Evolutionary conservation across 2,888 invertebrate species (phyloP), one percentile per base, ranked within the genome.

Genomic region (Cryptocephalus moraei): DNA sequence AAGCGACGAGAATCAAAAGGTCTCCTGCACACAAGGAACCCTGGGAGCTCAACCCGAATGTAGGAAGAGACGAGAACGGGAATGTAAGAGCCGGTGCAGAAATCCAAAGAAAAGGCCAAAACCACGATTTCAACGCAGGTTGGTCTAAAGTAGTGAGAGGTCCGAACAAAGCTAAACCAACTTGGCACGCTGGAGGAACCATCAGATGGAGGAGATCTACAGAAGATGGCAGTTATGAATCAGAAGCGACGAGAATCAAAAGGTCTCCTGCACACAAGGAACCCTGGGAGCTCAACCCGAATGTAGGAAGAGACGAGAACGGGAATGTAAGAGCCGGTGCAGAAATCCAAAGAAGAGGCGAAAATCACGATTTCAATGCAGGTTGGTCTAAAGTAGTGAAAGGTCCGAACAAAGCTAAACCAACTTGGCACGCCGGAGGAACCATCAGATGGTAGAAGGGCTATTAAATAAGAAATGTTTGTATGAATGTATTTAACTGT

Each of bases 71-170:
- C n/a, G 48, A 43, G 1, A 22, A 47, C 11, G 55, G 55, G 8
- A 55, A 55, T 39, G 52, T 52, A 34, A 45, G 33, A 32, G 47
- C 51, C 8, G 39, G 43, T 8, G 22, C 51, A 12, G 48, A 49
- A 11, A 45, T 55, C 36, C 32, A 49, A 40, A 49, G 46, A 39
- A 48, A 48, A 8, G 47, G 47, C 8, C 43, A 47, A 3, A 22
- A 44, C 31, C 47, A 47, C 31, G 47, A 47, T 11, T 41, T 53
- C 14, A 43, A 50, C 31, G 55, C 49, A 14, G 49, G 48, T 33
- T 53, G 55, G 55, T 48, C 47, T 10, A 55, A 55, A 46, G 53
- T 55, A 32, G 41, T 55, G 4, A 47, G 50, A 47, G 52, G 46
- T n/a, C 48, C 48, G 10, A 36, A 36, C n/a, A 48, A 41, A 13